Base-by-base conservation (phyloP, 2,113 vertebrate genomes). In the Rana temporaria region DNA sequence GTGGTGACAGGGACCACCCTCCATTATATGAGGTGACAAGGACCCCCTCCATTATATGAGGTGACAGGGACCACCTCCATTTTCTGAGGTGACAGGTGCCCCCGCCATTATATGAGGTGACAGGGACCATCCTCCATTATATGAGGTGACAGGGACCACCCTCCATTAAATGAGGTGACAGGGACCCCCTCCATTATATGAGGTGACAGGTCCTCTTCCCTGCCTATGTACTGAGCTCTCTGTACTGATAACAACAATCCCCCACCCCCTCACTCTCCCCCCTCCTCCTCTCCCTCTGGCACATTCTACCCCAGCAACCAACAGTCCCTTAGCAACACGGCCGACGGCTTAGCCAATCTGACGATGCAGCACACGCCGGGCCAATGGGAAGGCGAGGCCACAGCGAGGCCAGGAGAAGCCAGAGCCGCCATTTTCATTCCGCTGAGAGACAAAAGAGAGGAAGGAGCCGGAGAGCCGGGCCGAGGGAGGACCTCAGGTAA, bases 391-490 rank as follows among this genome's bases (percentile, higher is more conserved):
- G 20, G n/a, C 12, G 22, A 11, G 17, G 14, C 42, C 60, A 34
- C 56, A 32, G 4, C 18, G 57, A 81, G 79, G 68, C 79, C 42
- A 4, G 3, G 12, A 48, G 22, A 24, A 19, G 64, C 18, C 16
- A 12, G 2, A 16, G 57, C 68, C 56, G 79, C 79, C 79, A 81
- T 81, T 81, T 81, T 81, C 57, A 71, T 20, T 64, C 34, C 9
- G 24, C 57, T 4, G 38, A 64, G 38, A 64, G 79, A 81, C 79
- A 81, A 81, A 63, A 81, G 79, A 81, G 57, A 81, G 24, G 56
- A 71, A 52, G 57, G 55, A 24, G 79, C 57, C 22, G 4, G 63
- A 34, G n/a, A 34, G 57, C 68, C 57, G 57, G 79, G 52, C 52
- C 34, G 20, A 34, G 42, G 53, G 67, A 6, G 52, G 32, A 32